Conservation (phyloP, 2,797 vertebrate genomes). For the Acanthornis magna region DNA sequence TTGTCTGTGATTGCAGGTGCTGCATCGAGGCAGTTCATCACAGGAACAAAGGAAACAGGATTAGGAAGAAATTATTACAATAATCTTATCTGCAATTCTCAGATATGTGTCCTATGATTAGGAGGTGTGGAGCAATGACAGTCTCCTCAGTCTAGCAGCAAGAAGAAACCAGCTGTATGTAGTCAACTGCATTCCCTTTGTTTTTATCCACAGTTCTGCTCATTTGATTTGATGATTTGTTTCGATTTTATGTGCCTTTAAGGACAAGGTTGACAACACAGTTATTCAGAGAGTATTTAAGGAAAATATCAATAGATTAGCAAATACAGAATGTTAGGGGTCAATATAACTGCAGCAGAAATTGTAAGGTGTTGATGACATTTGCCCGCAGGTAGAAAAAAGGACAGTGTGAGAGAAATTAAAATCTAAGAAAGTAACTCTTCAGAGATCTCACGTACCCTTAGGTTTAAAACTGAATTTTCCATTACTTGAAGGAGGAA, state of each 20-base stretch:
- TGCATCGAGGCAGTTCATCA: not conserved
- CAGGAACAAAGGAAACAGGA: conserved; percentile 16
- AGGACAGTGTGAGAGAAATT: not conserved
- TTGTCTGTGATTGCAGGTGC: conserved; percentile 18
- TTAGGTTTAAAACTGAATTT: not conserved
- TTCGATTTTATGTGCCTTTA: not conserved
- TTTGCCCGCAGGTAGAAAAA: not conserved
- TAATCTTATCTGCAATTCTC: conserved; percentile 26
- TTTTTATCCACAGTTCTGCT: not conserved
- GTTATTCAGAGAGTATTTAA: not conserved
- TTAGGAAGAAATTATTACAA: conserved; percentile 11
- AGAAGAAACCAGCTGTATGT: not conserved
- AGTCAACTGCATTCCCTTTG: not conserved
- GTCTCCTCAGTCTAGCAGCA: not conserved
- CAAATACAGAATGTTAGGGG: not conserved
- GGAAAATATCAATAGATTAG: not conserved
- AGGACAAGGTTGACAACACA: not conserved
- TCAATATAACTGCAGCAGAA: not conserved
- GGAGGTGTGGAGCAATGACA: not conserved
- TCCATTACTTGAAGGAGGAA: not conserved
- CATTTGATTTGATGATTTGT: not conserved
- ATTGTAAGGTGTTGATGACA: not conserved
- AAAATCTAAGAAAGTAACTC: not conserved
- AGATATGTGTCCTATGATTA: not conserved
- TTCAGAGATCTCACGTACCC: not conserved